Conservation (phyloP, 2,797 vertebrate species). For the Lycodopsis pacificus region DNA sequence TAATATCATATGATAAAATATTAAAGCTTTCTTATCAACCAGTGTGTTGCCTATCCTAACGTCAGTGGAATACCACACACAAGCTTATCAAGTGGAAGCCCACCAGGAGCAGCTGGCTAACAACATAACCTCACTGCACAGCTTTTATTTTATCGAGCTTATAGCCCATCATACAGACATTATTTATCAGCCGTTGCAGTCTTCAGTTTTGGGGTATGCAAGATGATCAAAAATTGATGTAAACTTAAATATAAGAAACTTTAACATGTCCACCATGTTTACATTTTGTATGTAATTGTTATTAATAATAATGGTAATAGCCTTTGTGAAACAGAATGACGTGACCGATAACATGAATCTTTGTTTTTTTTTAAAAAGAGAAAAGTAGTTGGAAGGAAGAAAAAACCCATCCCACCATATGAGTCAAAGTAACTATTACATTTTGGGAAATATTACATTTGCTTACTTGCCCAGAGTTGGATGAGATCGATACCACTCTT, state of each 20-base stretch:
- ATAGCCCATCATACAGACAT: neutral
- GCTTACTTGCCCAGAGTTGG: neutral
- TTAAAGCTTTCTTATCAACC: neutral
- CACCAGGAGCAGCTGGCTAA: slow-evolving; percentile 23
- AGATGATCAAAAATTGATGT: neutral
- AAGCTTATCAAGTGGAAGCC: slow-evolving; percentile 21
- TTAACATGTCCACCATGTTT: neutral
- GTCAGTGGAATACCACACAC: slow-evolving; percentile 20
- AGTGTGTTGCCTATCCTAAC: neutral
- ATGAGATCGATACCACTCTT: neutral
- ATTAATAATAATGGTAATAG: neutral
- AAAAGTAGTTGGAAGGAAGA: neutral
- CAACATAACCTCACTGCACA: slow-evolving; percentile 6
- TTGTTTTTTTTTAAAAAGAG: neutral
- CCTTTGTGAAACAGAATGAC: neutral
- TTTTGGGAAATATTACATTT: neutral
- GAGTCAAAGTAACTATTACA: neutral
- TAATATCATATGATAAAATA: slow-evolving; percentile 20
- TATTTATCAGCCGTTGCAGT: neutral
- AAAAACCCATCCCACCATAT: neutral
- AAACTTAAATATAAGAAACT: neutral
- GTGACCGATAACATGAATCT: neutral
- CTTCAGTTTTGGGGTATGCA: neutral
- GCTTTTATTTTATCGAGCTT: neutral
- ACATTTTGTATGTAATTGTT: neutral